A percentile compares a stretch with the other conserved stretches of the same genome.
Evolutionary conservation across 2,797 vertebrate species (phyloP).

Genomic region (Micromesistius poutassou): DNA sequence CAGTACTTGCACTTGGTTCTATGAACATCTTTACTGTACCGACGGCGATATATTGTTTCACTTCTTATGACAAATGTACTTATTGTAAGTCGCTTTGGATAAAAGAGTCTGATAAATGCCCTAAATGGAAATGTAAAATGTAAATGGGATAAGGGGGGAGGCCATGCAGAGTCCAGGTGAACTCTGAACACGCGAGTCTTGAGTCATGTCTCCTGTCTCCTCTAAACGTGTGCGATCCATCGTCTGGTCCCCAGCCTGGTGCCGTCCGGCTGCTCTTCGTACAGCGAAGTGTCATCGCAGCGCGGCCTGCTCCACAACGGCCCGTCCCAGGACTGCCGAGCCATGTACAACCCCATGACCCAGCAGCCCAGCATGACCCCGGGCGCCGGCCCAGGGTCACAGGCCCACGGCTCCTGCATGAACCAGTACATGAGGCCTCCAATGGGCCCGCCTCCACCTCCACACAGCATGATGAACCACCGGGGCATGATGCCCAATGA

Average conservation of each 20-base stretch:
- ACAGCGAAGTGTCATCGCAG: constrained; percentile 71
- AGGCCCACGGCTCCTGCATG: constrained; percentile 73
- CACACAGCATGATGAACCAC: constrained; percentile 75
- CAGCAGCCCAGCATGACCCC: constrained; percentile 65
- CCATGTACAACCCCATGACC: constrained; percentile 85
- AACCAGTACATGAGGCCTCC: constrained; percentile 87
- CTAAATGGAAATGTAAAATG: too few relatives aligned
- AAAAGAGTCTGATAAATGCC: too few relatives aligned
- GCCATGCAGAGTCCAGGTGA: too few relatives aligned
- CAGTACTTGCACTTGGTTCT: too few relatives aligned
- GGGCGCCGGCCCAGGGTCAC: constrained; percentile 56
- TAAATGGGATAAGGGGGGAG: too few relatives aligned
- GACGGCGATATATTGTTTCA: too few relatives aligned
- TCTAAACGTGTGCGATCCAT: not conserved
- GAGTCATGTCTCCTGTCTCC: not conserved
- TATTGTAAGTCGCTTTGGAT: too few relatives aligned
- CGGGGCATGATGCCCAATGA: constrained; percentile 70
- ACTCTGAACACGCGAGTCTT: too few relatives aligned
- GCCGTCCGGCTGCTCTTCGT: constrained; percentile 65
- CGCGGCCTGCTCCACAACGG: constrained; percentile 58
- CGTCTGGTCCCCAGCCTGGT: constrained; percentile 56
- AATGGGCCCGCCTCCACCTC: constrained; percentile 71
- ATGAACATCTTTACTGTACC: too few relatives aligned
- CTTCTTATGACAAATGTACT: too few relatives aligned
- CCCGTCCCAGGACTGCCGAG: constrained; percentile 63